phyloP scores from a whole-genome alignment of 2,888 invertebrate genomes.

The Rhamnusium bicolor region DNA sequence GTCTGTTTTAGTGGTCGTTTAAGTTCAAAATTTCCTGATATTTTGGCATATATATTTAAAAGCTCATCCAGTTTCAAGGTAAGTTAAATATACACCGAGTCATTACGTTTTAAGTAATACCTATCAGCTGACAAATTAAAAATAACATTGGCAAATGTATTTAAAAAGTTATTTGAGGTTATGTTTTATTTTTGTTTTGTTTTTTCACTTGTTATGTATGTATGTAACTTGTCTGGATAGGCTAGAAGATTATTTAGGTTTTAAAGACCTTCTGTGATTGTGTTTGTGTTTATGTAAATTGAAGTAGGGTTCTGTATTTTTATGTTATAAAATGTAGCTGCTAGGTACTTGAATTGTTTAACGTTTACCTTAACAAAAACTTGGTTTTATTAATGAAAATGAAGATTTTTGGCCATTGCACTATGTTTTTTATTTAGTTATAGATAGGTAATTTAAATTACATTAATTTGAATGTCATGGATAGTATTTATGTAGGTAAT shows the following conservation, averaged over 20 bases:
- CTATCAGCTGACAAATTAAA: constrained; percentile 1
- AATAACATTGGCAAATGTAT: not conserved
- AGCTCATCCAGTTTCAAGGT: constrained; percentile 12
- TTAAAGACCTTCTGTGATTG: not conserved
- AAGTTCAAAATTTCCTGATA: constrained; percentile 1
- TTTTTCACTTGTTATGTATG: not conserved
- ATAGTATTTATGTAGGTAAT: too few species aligned
- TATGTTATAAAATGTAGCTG: too few species aligned
- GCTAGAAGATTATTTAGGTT: too few species aligned
- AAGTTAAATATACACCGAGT: not conserved
- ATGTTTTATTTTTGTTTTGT: constrained; percentile 25
- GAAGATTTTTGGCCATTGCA: too few species aligned
- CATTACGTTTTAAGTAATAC: not conserved
- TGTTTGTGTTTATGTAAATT: not conserved
- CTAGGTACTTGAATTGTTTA: too few species aligned
- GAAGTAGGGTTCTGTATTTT: not conserved
- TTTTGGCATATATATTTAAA: constrained; percentile 14
- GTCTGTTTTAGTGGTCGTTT: constrained; percentile 18
- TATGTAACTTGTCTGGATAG: too few species aligned
- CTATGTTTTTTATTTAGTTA: too few species aligned
- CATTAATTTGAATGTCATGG: too few species aligned
- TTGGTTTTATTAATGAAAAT: too few species aligned
- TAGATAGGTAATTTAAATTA: too few species aligned
- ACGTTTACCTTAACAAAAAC: too few species aligned
- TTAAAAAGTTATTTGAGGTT: constrained; percentile 32